phyloP scores from a whole-genome alignment of 2,888 invertebrate genomes.

The Plagodis dolabraria region DNA sequence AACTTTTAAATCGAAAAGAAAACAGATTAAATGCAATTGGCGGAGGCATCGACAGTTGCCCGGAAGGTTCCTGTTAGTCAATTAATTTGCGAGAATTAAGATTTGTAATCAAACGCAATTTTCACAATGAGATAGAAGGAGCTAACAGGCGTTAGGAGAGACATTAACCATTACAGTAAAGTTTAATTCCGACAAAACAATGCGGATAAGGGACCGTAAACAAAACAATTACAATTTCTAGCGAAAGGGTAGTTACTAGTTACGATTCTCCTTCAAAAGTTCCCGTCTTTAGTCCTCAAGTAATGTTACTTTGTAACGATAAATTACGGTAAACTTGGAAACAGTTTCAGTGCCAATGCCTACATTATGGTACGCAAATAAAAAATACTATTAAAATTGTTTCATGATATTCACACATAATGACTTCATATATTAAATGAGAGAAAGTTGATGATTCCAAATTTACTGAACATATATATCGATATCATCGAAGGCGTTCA shows the following conservation, averaged over 20 bases:
- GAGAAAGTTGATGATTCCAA: no score
- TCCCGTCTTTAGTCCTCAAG: constrained; percentile 52
- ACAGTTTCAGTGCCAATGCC: constrained; percentile 33
- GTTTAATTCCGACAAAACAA: constrained; percentile 64
- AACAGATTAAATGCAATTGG: no score
- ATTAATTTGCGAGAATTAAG: constrained; percentile 21
- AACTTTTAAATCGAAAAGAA: no score
- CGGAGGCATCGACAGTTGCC: no score
- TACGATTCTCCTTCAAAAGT: constrained; percentile 63
- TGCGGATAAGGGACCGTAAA: constrained; percentile 60
- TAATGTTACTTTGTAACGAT: constrained; percentile 60
- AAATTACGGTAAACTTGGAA: constrained; percentile 59
- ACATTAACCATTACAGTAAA: constrained; percentile 64
- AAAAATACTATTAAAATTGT: constrained; percentile 25
- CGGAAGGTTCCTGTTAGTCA: constrained; percentile 4
- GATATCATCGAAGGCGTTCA: no score
- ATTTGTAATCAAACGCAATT: constrained; percentile 29
- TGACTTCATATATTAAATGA: no score
- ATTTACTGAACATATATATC: no score
- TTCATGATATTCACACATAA: no score
- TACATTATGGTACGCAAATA: constrained; percentile 11
- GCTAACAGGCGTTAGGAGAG: constrained; percentile 31
- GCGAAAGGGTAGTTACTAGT: constrained; percentile 60
- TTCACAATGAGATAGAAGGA: constrained; percentile 17
- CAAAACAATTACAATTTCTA: constrained; percentile 68